These are phyloP conservation scores for Ivindomyrus marchei DNA, from an alignment of 2,113 vertebrate species.

Conservation along the genomic window DNA sequence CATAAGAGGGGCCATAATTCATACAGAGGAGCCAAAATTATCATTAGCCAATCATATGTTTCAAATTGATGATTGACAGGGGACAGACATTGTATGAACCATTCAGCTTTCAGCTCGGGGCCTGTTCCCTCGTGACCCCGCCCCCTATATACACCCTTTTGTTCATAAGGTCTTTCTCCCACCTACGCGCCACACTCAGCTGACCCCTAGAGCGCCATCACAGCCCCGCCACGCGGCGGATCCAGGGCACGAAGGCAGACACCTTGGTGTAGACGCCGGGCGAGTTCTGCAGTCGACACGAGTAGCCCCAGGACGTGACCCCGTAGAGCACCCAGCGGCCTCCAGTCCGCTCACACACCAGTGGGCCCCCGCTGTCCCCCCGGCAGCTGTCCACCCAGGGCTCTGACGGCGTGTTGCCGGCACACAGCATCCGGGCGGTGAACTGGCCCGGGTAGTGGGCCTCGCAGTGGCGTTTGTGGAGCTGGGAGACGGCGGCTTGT, in stretches of 20 bases:
- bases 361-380: conserved; percentile 89
- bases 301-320: conserved; percentile 93
- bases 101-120: neutral
- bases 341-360: conserved; percentile 78
- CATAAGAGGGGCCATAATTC: neutral
- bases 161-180: neutral
- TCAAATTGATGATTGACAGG: neutral
- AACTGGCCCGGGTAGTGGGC: conserved; percentile 78
- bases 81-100: neutral
- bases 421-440: conserved; percentile 92
- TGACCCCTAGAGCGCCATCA: conserved; percentile 29
- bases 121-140: neutral
- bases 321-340: conserved; percentile 86
- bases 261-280: conserved; percentile 97
- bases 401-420: conserved; percentile 66
- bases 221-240: conserved; percentile 73
- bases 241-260: conserved; percentile 85
- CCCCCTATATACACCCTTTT: neutral
- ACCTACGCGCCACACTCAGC: neutral
- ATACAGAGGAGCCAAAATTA: neutral
- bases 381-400: conserved; percentile 89
- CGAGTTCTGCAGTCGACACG: conserved; percentile 80
- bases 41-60: neutral
- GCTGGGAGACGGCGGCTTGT: conserved; percentile 78
- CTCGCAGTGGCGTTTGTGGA: conserved; percentile 78